These are phyloP conservation scores for Symphodus melops DNA, from an alignment of 2,113 vertebrate species.

Conservation along the genomic window DNA sequence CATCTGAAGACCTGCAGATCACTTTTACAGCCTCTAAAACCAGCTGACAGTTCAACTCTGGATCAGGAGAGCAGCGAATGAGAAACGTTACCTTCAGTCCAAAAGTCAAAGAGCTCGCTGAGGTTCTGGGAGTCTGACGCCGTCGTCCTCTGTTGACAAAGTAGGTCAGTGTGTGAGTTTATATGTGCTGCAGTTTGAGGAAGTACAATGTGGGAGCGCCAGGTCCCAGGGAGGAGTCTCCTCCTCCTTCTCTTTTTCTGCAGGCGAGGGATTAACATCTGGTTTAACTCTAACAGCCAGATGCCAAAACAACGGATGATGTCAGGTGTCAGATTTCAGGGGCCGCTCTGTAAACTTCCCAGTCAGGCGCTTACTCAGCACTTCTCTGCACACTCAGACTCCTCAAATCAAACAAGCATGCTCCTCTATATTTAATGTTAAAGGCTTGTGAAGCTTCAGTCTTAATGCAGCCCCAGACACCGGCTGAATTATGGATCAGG, in stretches of 20 bases:
- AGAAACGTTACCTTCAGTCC: conserved; percentile 55
- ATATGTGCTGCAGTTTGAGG: conserved; percentile 73
- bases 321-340: conserved; percentile 76
- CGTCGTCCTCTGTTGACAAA: conserved; percentile 33
- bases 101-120: conserved; percentile 11
- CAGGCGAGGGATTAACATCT: conserved; percentile 66
- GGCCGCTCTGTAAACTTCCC: conserved; percentile 1
- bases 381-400: conserved; percentile 1
- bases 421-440: neutral
- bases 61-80: neutral
- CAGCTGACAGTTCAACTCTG: neutral
- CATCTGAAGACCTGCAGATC: too few species aligned
- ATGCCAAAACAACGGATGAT: conserved; percentile 53
- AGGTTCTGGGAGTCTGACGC: conserved; percentile 11
- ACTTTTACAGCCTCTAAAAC: too few species aligned
- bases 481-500: neutral
- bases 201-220: conserved; percentile 62
- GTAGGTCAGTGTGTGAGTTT: conserved; percentile 59
- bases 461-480: neutral
- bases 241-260: conserved; percentile 18
- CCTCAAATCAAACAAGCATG: neutral
- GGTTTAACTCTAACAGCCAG: conserved; percentile 63
- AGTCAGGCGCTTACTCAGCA: neutral
- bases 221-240: conserved; percentile 43
- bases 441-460: neutral